Conservation (phyloP, 2,113 vertebrate genomes). For the Petrocephalus microphthalmus region DNA sequence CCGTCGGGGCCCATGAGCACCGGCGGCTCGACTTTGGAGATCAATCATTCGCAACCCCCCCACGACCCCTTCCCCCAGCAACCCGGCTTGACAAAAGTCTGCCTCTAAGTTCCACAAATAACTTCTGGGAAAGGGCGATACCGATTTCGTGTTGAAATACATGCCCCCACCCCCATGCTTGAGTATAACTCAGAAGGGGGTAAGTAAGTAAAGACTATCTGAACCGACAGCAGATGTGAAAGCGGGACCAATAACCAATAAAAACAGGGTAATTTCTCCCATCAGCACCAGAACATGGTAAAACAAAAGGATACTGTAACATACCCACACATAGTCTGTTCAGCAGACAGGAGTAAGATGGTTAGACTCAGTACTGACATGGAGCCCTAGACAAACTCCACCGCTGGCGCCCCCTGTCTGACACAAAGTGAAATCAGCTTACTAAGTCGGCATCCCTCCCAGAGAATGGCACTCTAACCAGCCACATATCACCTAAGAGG, state of each 20-base stretch:
- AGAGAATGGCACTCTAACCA: neutral
- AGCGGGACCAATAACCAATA: neutral
- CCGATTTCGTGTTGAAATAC: neutral
- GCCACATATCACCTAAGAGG: neutral
- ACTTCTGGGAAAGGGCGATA: neutral
- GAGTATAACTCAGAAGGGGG: neutral
- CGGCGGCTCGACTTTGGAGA: neutral
- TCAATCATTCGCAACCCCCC: neutral
- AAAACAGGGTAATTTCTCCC: neutral
- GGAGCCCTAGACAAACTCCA: neutral
- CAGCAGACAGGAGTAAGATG: neutral
- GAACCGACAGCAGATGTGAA: neutral
- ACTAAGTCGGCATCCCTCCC: neutral
- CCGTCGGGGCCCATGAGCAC: neutral
- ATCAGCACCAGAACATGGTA: neutral
- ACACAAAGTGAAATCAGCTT: neutral
- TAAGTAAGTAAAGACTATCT: neutral
- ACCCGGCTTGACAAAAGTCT: neutral
- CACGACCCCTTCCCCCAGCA: too few species aligned
- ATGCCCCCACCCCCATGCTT: neutral
- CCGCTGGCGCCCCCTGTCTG: neutral
- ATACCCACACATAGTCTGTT: neutral
- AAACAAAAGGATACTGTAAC: neutral
- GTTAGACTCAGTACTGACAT: neutral
- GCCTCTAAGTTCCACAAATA: neutral